A percentile compares a stretch with the other conserved stretches of the same genome.
Evolutionary conservation across 2,888 invertebrate genomes (phyloP).

Genomic region (Frankliniella fusca): DNA sequence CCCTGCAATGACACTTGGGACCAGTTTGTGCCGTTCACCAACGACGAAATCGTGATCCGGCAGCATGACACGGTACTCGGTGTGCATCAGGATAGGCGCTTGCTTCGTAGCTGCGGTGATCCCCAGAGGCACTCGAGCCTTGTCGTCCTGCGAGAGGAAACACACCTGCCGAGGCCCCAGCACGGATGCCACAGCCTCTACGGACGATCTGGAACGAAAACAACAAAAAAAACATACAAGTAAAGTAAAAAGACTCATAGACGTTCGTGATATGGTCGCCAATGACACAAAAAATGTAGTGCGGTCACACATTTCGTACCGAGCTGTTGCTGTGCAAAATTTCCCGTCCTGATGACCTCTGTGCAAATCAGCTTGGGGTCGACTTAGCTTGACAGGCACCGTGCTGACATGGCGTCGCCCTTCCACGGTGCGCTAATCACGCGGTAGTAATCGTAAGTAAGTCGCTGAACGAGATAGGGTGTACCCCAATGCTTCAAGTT

Average conservation of each 20-base stretch:
- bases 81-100: constrained; percentile 43
- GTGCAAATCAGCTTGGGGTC: constrained; percentile 33
- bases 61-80: constrained; percentile 40
- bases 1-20: constrained; percentile 43
- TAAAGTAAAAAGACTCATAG: no score
- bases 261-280: no score
- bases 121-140: constrained; percentile 45
- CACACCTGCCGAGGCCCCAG: no score
- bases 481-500: constrained; percentile 37
- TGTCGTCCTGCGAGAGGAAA: constrained; percentile 41
- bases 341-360: constrained; percentile 41
- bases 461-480: constrained; percentile 38
- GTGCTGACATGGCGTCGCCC: constrained; percentile 42
- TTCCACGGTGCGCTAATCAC: constrained; percentile 38
- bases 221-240: no score
- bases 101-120: constrained; percentile 46
- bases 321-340: constrained; percentile 41
- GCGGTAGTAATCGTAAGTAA: constrained; percentile 41
- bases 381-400: constrained; percentile 41
- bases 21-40: constrained; percentile 42
- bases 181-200: no score
- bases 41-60: constrained; percentile 44
- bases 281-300: no score
- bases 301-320: neutral
- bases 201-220: no score